Base-by-base conservation (phyloP, 1,140 invertebrate species). In the Ceratitis capitata region DNA sequence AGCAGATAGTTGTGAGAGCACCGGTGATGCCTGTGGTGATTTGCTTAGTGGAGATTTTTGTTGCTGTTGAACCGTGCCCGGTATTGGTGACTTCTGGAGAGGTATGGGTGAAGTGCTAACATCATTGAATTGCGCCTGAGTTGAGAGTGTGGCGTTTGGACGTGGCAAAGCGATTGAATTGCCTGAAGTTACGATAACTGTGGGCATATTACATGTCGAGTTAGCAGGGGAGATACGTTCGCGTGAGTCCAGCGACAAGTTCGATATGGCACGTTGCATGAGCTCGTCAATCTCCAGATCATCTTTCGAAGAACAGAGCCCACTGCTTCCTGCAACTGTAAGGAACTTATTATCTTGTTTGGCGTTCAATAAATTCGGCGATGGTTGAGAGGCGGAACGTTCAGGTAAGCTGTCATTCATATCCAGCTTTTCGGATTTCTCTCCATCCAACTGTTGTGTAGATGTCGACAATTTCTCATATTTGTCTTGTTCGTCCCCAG, bases 261-360 rank as follows among this genome's bases (percentile, higher is more conserved):
- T 92, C 0, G 91, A 92, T 39, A 92, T 91, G 69, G 91, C 91
- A 0, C 91, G 88, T 58, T 92, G 90, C 91, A 92, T 92, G 0
- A 91, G 87, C 47, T 92, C 91, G 56, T 92, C 90, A 84, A 92
- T 92, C 86, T 92, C 91, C 32, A 92, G 87, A 74, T 92, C 91
- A 86, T 92, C 91, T 23, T 89, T 89, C 19, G 86, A 88, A 16
- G 78, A 82, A 9, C 85, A 86, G 4, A 86, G 82, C 6, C 85
- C 86, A n/a, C 51, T 83, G 16, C 74, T 58, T 7, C 87, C 87
- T 1, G 87, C 86, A 0, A 91, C 89, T 3, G 87, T 88, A 0
- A 91, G 87, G 87, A 91, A 91, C 45, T 91, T 91, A 69, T 86
- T 89, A 51, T 91, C 90, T 51, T 89, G 89, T 29, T 89, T 89